Evolutionary conservation across 1,140 invertebrate species (phyloP).

Genomic region (Hydropsyche tenuis): DNA sequence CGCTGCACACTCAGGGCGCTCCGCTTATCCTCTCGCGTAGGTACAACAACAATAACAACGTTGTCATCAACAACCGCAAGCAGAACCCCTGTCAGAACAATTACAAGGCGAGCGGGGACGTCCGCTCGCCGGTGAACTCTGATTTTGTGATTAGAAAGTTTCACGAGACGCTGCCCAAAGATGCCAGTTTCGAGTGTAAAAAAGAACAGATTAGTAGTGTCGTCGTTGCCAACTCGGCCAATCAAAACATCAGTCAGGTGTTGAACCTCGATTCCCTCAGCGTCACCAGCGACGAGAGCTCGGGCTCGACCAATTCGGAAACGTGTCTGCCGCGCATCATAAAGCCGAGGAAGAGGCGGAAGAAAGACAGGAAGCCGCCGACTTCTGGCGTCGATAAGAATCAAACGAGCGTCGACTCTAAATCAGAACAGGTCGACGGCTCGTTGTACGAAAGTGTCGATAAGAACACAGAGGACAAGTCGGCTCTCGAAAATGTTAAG

Average conservation of each 20-base stretch:
- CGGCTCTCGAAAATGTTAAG: neutral
- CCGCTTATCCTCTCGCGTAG: conserved; percentile 74
- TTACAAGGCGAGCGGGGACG: conserved; percentile 52
- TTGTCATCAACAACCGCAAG: conserved; percentile 49
- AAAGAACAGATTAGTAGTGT: conserved; percentile 41
- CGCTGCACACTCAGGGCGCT: conserved; percentile 78
- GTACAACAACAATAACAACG: conserved; percentile 54
- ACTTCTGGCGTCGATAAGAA: conserved; percentile 48
- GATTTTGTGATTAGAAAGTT: conserved; percentile 51
- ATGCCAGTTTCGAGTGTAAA: conserved; percentile 46
- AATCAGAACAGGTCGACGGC: conserved; percentile 9
- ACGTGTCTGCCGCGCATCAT: conserved; percentile 85
- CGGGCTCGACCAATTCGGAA: conserved; percentile 73
- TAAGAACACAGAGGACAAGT: neutral
- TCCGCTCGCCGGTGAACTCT: conserved; percentile 55
- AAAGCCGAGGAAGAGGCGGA: conserved; percentile 85
- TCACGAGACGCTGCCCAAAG: conserved; percentile 43
- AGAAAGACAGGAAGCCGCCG: conserved; percentile 83
- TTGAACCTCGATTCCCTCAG: conserved; percentile 70
- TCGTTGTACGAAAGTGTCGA: too few relatives aligned
- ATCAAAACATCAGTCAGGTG: conserved; percentile 47
- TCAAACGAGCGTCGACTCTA: conserved; percentile 17
- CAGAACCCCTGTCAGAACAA: conserved; percentile 51
- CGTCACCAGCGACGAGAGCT: conserved; percentile 79
- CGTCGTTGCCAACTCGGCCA: conserved; percentile 29